phyloP scores from a whole-genome alignment of 2,113 vertebrate species.

The Chionis minor region DNA sequence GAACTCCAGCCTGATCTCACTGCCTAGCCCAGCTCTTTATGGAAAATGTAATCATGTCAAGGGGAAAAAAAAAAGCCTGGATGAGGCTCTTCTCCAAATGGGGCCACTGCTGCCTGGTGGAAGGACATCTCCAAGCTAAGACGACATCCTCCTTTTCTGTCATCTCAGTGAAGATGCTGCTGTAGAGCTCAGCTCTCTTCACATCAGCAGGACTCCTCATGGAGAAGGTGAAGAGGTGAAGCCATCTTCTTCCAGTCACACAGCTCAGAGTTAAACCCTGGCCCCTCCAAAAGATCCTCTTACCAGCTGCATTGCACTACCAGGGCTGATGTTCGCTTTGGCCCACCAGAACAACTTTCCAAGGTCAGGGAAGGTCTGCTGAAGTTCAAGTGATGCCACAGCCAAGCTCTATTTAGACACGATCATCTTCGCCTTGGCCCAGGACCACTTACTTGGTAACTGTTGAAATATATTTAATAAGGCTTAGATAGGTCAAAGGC shows the following conservation, averaged over 20 bases:
- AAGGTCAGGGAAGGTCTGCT: background rate
- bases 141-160: background rate
- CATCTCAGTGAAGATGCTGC: conserved; percentile 26
- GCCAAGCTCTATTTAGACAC: conserved; percentile 36
- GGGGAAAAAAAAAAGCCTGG: background rate
- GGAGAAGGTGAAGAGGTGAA: conserved; percentile 18
- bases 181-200: background rate
- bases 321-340: conserved; percentile 20
- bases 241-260: conserved; percentile 13
- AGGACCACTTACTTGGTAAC: background rate
- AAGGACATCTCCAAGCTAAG: background rate
- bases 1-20: background rate
- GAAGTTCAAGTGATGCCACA: conserved; percentile 12
- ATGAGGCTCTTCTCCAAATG: background rate
- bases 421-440: background rate
- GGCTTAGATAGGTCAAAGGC: background rate
- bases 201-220: background rate
- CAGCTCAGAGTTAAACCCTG: conserved; percentile 23
- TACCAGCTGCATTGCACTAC: background rate
- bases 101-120: background rate
- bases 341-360: background rate
- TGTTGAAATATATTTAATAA: background rate
- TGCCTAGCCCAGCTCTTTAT: background rate
- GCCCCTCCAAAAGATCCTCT: conserved; percentile 21
- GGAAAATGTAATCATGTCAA: background rate